phyloP scores from a whole-genome alignment of 2,113 vertebrate genomes.

The Sminthopsis crassicaudata region DNA sequence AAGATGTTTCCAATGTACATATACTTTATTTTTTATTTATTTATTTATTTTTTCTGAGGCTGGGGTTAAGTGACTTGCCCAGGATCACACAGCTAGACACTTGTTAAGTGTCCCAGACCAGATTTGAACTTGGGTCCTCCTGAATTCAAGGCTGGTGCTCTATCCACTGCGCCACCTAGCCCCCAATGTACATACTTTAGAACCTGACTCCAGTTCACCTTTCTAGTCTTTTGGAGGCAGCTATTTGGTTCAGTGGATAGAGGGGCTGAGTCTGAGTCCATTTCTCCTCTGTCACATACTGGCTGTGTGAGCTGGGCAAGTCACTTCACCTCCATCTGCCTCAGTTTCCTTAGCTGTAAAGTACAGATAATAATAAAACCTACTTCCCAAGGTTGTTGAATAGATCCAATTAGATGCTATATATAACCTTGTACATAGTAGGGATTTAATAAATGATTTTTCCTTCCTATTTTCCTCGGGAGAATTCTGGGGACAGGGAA shows the following conservation, averaged over 20 bases:
- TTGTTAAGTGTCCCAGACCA: too few species aligned
- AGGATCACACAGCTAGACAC: too few species aligned
- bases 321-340: not conserved
- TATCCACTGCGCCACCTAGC: too few species aligned
- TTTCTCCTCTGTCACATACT: not conserved
- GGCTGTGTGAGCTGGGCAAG: not conserved
- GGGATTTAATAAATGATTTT: not conserved
- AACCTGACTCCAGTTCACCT: not conserved
- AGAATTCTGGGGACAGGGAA: not conserved
- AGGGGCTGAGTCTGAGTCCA: not conserved
- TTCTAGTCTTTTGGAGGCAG: not conserved
- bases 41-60: too few species aligned
- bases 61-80: too few species aligned
- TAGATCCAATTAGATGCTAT: not conserved
- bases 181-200: too few species aligned
- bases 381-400: not conserved
- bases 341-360: not conserved
- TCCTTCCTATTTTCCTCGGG: not conserved
- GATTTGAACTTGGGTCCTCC: too few species aligned
- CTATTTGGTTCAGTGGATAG: not conserved
- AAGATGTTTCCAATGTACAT: not conserved
- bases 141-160: too few species aligned
- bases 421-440: not conserved
- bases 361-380: not conserved
- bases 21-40: too few species aligned